phyloP scores from a whole-genome alignment of 1,140 invertebrate species.

The Acyrthosiphon pisum region DNA sequence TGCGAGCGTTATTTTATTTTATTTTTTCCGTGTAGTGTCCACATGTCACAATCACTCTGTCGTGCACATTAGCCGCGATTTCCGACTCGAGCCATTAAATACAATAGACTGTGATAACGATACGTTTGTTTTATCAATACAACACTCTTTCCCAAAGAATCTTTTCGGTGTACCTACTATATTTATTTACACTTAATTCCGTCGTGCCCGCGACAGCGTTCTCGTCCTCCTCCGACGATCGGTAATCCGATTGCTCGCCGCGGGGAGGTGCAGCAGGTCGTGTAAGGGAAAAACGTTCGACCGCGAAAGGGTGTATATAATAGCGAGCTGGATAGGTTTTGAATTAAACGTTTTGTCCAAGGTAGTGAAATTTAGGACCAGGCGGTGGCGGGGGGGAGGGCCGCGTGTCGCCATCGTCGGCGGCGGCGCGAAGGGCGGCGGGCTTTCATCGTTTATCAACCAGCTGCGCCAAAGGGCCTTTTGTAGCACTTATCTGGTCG shows the following conservation, averaged over 20 bases:
- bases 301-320: neutral
- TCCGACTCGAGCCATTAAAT: neutral
- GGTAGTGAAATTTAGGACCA: neutral
- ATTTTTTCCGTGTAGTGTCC: neutral
- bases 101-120: neutral
- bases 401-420: neutral
- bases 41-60: neutral
- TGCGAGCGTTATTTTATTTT: neutral
- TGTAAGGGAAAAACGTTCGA: neutral
- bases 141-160: neutral
- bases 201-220: neutral
- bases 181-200: neutral
- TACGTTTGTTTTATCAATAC: neutral
- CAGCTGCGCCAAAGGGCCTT: constrained; percentile 34
- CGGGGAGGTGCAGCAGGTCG: neutral
- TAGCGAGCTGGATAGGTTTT: neutral
- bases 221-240: neutral
- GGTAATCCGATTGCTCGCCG: neutral
- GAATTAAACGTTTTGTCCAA: constrained; percentile 40
- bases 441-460: constrained; percentile 45
- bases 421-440: neutral
- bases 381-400: neutral
- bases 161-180: no score
- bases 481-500: constrained; percentile 55
- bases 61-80: neutral